Conservation (phyloP, 2,888 invertebrate genomes). For the Eristalis intricaria region DNA sequence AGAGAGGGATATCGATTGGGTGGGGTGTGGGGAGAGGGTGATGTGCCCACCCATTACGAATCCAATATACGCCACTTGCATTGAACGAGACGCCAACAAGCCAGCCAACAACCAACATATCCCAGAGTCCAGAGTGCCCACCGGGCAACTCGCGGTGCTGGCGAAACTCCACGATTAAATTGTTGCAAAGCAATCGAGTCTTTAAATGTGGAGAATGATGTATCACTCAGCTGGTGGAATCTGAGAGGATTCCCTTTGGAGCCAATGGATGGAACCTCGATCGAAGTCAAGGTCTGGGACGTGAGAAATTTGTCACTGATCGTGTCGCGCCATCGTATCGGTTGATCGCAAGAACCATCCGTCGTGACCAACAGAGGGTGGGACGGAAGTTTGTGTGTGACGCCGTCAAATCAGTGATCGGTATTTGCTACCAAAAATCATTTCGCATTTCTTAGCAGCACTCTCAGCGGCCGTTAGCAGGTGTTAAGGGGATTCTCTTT, state of each 20-base stretch:
- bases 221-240: too few relatives aligned
- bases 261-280: too few relatives aligned
- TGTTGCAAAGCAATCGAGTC: slow-evolving; percentile 10
- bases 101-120: neutral
- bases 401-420: too few relatives aligned
- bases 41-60: slow-evolving; percentile 60
- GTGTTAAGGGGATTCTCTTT: neutral
- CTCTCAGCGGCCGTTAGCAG: neutral
- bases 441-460: too few relatives aligned
- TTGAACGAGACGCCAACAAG: neutral
- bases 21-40: slow-evolving; percentile 8
- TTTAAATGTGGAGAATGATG: neutral
- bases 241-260: too few relatives aligned
- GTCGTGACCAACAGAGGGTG: too few relatives aligned
- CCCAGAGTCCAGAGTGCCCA: neutral
- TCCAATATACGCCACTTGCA: slow-evolving; percentile 17
- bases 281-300: slow-evolving; percentile 1
- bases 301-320: slow-evolving; percentile 47
- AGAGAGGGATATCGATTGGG: neutral
- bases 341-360: neutral
- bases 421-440: too few relatives aligned
- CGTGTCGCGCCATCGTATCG: slow-evolving; percentile 37
- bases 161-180: slow-evolving; percentile 57
- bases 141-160: slow-evolving; percentile 8
- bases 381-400: too few relatives aligned